Evolutionary conservation across 1,140 invertebrate genomes (phyloP).

Genomic region (Atta texana): DNA sequence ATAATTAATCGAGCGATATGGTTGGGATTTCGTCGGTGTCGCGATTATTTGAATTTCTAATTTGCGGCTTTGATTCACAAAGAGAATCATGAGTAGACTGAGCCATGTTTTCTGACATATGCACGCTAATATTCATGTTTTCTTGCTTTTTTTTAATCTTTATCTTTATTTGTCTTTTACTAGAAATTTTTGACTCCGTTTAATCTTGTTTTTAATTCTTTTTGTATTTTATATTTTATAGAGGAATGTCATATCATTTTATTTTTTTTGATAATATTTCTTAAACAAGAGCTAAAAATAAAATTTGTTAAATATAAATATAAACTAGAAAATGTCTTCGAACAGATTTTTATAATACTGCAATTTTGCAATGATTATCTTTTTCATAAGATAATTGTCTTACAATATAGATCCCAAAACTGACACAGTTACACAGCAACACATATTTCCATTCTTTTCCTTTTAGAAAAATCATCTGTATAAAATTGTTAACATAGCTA

Average conservation of each 20-base stretch:
- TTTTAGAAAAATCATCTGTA: too few relatives aligned
- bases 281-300: background rate
- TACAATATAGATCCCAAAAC: too few relatives aligned
- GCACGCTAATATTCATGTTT: background rate
- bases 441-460: too few relatives aligned
- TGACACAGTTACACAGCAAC: too few relatives aligned
- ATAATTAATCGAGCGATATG: conserved; percentile 67
- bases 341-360: too few relatives aligned
- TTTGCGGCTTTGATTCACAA: conserved; percentile 38
- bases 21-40: conserved; percentile 2
- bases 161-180: conserved; percentile 36
- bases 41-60: conserved; percentile 68
- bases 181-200: background rate
- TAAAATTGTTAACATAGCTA: too few relatives aligned
- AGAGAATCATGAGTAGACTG: conserved; percentile 23
- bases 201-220: background rate
- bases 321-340: too few relatives aligned
- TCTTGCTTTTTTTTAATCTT: background rate
- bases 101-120: background rate
- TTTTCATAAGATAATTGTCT: too few relatives aligned
- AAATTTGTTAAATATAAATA: background rate
- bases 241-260: too few relatives aligned
- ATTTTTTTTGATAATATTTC: too few relatives aligned
- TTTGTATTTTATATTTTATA: background rate
- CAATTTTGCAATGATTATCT: too few relatives aligned